Evolutionary conservation across 2,888 invertebrate genomes (phyloP).

Genomic region (Lasiommata megera): DNA sequence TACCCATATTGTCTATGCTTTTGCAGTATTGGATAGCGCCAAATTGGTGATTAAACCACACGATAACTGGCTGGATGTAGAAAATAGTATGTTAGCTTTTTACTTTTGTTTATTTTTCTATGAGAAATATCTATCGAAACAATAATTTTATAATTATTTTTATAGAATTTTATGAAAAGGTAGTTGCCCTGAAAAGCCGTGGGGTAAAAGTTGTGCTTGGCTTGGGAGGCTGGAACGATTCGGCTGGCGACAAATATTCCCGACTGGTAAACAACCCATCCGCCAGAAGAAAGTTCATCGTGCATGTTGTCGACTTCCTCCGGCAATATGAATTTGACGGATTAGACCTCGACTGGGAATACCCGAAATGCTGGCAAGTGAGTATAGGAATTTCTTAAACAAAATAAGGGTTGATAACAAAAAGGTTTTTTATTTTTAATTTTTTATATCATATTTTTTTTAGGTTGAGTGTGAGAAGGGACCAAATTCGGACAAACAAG

Average conservation of each 20-base stretch:
- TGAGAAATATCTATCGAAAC: not conserved
- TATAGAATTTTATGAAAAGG: conserved; percentile 92
- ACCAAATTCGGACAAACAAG: conserved; percentile 89
- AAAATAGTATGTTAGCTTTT: conserved; percentile 85
- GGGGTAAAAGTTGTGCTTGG: conserved; percentile 92
- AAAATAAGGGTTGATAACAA: too few relatives aligned
- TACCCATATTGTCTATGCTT: conserved; percentile 95
- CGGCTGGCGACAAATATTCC: conserved; percentile 94
- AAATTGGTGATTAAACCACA: conserved; percentile 88
- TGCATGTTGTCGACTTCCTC: conserved; percentile 88
- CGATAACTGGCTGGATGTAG: conserved; percentile 94
- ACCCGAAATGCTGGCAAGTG: conserved; percentile 95
- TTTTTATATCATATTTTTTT: conserved; percentile 17
- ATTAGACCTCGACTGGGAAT: conserved; percentile 96
- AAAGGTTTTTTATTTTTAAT: too few relatives aligned
- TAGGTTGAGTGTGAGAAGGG: conserved; percentile 92
- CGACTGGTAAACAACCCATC: conserved; percentile 87
- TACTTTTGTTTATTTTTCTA: not conserved
- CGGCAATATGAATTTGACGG: conserved; percentile 93
- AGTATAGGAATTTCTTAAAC: conserved; percentile 24
- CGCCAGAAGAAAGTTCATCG: conserved; percentile 87
- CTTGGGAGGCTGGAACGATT: conserved; percentile 97
- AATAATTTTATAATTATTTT: conserved; percentile 3
- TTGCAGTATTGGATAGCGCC: conserved; percentile 91
- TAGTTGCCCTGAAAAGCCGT: conserved; percentile 86